Conservation (phyloP, 2,113 vertebrate genomes). For the Apaloderma vittatum region DNA sequence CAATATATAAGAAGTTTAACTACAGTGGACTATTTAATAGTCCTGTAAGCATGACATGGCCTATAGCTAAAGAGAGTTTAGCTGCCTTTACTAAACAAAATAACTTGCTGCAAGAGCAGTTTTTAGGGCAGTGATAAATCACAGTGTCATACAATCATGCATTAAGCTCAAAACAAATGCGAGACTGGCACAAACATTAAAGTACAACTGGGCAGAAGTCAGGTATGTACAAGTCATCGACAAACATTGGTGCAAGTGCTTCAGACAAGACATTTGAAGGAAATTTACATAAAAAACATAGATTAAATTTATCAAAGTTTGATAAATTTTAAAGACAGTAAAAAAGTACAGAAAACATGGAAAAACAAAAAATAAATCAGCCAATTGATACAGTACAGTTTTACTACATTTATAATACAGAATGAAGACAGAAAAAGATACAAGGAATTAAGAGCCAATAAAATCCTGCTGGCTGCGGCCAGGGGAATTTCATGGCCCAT, state of each 20-base stretch:
- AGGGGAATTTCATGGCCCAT: constrained; percentile 64
- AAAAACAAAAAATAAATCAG: constrained; percentile 48
- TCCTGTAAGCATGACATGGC: constrained; percentile 32
- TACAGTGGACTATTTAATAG: constrained; percentile 27
- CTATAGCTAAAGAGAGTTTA: constrained; percentile 49
- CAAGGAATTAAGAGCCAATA: constrained; percentile 74
- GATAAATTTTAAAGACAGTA: constrained; percentile 84
- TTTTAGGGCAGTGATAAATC: constrained; percentile 72
- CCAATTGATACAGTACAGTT: constrained; percentile 75
- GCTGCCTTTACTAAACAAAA: constrained; percentile 65
- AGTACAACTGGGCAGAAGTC: constrained; percentile 69
- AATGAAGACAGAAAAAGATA: constrained; percentile 83
- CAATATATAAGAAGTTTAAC: constrained; percentile 44
- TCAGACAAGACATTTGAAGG: constrained; percentile 78
- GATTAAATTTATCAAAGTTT: constrained; percentile 83
- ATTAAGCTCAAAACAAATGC: constrained; percentile 71
- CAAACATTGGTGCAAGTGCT: constrained; percentile 72
- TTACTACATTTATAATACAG: constrained; percentile 81
- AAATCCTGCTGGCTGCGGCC: constrained; percentile 54
- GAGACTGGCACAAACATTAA: constrained; percentile 74
- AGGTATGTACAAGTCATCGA: constrained; percentile 80
- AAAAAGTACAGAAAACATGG: constrained; percentile 80
- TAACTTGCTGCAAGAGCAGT: constrained; percentile 59
- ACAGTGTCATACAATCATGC: constrained; percentile 82
- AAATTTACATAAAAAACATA: constrained; percentile 79